Evolutionary conservation across 2,797 vertebrate species (phyloP).

Genomic region (Taeniopygia guttata): DNA sequence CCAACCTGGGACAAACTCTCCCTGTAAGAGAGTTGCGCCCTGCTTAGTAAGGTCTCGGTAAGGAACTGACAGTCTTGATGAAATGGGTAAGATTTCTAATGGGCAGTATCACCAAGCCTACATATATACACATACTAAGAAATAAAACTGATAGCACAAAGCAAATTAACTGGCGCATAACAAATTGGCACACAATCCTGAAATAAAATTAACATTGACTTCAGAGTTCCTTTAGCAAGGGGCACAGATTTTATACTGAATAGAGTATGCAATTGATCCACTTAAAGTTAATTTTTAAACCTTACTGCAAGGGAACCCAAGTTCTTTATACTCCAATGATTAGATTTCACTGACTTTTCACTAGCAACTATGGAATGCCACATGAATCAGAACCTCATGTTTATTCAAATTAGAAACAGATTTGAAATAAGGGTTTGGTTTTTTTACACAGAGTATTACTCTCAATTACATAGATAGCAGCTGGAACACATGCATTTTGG

Average conservation of each 20-base stretch:
- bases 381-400: neutral
- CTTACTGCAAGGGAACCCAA: neutral
- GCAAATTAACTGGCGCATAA: neutral
- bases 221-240: neutral
- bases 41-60: neutral
- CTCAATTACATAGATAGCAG: neutral
- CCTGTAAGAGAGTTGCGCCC: neutral
- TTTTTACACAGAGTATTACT: neutral
- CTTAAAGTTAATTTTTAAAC: neutral
- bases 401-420: neutral
- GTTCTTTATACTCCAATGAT: neutral
- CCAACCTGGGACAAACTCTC: neutral
- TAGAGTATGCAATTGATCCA: neutral
- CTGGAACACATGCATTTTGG: neutral
- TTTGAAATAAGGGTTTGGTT: neutral
- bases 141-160: neutral
- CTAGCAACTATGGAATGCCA: neutral
- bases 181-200: neutral
- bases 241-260: neutral
- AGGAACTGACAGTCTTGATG: neutral
- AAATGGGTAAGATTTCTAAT: neutral
- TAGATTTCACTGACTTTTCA: neutral
- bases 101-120: neutral
- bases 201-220: conserved; percentile 2
- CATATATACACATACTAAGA: neutral